phyloP scores from a whole-genome alignment of 1,140 invertebrate genomes.

The Drosophila navojoa region DNA sequence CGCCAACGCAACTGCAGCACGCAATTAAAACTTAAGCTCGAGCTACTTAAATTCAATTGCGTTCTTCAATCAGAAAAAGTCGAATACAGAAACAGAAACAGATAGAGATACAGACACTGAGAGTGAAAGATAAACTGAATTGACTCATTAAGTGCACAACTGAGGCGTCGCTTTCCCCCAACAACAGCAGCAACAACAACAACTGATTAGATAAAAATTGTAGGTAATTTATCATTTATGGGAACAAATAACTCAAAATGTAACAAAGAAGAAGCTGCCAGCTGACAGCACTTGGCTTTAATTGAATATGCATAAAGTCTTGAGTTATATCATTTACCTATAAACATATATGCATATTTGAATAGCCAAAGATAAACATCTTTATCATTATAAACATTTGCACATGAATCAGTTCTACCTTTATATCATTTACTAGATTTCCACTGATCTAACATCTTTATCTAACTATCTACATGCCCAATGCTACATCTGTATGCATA shows the following conservation, averaged over 20 bases:
- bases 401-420: too few relatives aligned
- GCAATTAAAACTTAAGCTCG: slow-evolving; percentile 32
- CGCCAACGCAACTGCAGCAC: not conserved
- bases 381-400: not conserved
- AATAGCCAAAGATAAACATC: not conserved
- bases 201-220: slow-evolving; percentile 67
- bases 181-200: slow-evolving; percentile 15
- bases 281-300: slow-evolving; percentile 21
- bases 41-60: slow-evolving; percentile 44
- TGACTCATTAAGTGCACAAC: slow-evolving; percentile 65
- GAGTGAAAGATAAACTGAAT: slow-evolving; percentile 58
- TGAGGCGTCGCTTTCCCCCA: slow-evolving; percentile 44
- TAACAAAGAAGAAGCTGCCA: slow-evolving; percentile 9
- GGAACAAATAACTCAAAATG: slow-evolving; percentile 30
- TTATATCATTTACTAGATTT: too few relatives aligned
- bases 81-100: slow-evolving; percentile 13
- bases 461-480: not conserved
- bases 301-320: slow-evolving; percentile 24
- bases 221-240: slow-evolving; percentile 58
- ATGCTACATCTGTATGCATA: not conserved
- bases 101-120: slow-evolving; percentile 17
- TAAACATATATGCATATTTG: not conserved
- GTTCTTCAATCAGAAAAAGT: slow-evolving; percentile 40
- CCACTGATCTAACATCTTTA: not conserved
- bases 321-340: not conserved